Evolutionary conservation across 2,888 invertebrate species (phyloP), one percentile per base, ranked within the genome.

Genomic region (Eucera pruinosa): DNA sequence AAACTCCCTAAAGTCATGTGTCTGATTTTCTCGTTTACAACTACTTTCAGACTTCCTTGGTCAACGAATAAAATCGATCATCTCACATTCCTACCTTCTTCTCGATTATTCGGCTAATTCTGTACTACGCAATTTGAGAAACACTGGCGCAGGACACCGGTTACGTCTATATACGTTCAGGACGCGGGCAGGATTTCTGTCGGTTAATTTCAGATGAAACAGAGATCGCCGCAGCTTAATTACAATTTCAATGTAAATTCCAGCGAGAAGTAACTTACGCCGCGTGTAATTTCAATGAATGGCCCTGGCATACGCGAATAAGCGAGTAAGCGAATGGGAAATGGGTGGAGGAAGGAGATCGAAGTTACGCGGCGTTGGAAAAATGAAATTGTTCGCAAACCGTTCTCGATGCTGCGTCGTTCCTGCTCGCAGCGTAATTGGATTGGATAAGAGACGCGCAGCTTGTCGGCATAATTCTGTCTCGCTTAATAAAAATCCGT

Each of bases 241-340:
- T 76, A 76, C 76, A 76, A 76, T 77, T 76, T 77, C 55, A 75
- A 77, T 75, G 68, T 76, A 65, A 77, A 67, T 76, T 76, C 77
- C 67, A 67, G 62, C 64, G 57, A 67, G 67, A 50, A 75, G 61
- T 77, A 77, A 77, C 67, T 76, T 77, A 76, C 76, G 76, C 48
- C 76, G 76, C 76, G 66, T 61, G 66, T 75, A 75, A 74, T 74
- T 75, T 75, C 75, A 75, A 75, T 75, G 75, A 75, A 75, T 60
- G 75, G 75, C 47, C 58, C 50, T 30, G 48, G 23, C 18, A 23
- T 15, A 11, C 4, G 13, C 25, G 52, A n/a, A 6, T 39, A 41
- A 33, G 20, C n/a, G n/a, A n/a, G n/a, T n/a, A 13, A 11, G 13
- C 25, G 52, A n/a, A 6, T 39, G 48, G 41, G 20, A 30, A 13